Evolutionary conservation across 2,888 invertebrate genomes (phyloP).

Genomic region (Crocallis elinguaria): DNA sequence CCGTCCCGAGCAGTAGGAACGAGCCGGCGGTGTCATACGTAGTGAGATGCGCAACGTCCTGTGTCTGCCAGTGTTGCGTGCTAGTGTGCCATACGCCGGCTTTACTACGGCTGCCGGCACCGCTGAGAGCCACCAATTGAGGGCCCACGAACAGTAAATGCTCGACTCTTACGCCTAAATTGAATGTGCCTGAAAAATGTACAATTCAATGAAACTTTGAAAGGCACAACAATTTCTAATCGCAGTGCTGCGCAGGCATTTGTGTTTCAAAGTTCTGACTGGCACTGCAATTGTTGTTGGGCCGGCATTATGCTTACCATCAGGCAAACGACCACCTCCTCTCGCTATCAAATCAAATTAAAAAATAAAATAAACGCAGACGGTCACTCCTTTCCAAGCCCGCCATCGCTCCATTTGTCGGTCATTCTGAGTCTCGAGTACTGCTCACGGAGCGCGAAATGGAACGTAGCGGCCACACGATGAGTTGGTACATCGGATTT

Average conservation of each 20-base stretch:
- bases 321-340: too few species aligned
- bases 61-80: conserved; percentile 99
- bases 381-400: too few species aligned
- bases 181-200: conserved; percentile 89
- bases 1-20: conserved; percentile 96
- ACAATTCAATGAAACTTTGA: background rate
- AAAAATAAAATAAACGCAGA: too few species aligned
- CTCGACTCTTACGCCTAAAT: conserved; percentile 96
- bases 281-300: too few species aligned
- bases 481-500: too few species aligned
- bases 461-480: too few species aligned
- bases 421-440: too few species aligned
- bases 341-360: too few species aligned
- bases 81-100: conserved; percentile 99
- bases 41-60: conserved; percentile 97
- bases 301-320: too few species aligned
- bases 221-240: background rate
- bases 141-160: conserved; percentile 99
- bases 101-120: conserved; percentile 85
- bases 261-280: too few species aligned
- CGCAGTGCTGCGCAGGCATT: background rate
- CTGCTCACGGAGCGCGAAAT: too few species aligned
- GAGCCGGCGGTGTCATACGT: conserved; percentile 99
- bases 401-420: too few species aligned
- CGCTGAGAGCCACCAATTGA: conserved; percentile 97